phyloP scores from a whole-genome alignment of 2,113 vertebrate genomes.

The Cryptoleucopteryx plumbea region DNA sequence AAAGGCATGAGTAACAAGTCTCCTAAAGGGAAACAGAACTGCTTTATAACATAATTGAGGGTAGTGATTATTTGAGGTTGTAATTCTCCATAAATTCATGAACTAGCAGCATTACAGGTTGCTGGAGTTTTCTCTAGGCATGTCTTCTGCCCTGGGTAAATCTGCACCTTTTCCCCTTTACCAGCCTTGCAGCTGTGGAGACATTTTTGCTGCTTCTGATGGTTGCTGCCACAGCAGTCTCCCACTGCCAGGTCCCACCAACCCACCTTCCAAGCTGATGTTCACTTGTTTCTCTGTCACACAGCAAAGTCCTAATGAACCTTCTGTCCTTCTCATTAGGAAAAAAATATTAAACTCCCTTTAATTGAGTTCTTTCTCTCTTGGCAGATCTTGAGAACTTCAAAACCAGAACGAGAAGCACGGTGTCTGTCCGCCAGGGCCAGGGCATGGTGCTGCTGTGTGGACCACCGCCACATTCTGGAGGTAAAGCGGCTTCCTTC shows the following conservation, averaged over 20 bases:
- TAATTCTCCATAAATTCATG: background rate
- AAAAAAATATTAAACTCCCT: background rate
- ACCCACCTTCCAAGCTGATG: background rate
- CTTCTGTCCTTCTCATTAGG: background rate
- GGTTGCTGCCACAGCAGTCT: background rate
- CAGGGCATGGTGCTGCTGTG: constrained; percentile 96
- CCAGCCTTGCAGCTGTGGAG: background rate
- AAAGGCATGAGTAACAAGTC: background rate
- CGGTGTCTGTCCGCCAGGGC: constrained; percentile 91
- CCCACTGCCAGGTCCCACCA: background rate
- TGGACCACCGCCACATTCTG: constrained; percentile 90
- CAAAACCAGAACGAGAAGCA: constrained; percentile 87
- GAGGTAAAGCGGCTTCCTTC: constrained; percentile 76
- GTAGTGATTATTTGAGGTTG: background rate
- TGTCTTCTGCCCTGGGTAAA: background rate
- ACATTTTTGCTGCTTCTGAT: background rate
- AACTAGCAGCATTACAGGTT: background rate
- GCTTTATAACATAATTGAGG: background rate
- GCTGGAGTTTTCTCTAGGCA: background rate
- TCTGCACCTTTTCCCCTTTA: background rate
- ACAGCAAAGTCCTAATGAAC: background rate
- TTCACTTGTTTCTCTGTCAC: background rate
- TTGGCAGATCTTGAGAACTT: constrained; percentile 93
- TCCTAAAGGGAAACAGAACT: background rate
- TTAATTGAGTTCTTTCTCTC: background rate